Base-by-base conservation (phyloP, 2,888 invertebrate genomes). In the Coenonympha arcania region DNA sequence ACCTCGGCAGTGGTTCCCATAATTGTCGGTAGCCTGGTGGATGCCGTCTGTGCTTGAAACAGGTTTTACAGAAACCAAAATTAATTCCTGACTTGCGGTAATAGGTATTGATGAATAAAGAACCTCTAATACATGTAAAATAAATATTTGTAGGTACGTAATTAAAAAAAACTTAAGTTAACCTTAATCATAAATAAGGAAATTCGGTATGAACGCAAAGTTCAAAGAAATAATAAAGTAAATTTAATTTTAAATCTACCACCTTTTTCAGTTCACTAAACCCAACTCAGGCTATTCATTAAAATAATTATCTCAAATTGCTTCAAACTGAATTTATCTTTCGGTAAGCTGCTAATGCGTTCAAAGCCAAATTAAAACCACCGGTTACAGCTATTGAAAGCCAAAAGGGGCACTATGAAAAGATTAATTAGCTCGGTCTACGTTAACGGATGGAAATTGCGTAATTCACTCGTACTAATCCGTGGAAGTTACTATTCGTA, bases 351-450 rank as follows among this genome's bases (percentile, higher is more conserved):
- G 40, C 42, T 42, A 42, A 52, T 45, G 48, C 44, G 41, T 50
- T 48, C 52, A 42, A n/a, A 52, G 47, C 44, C 28, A 50, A 55
- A 41, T 50, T 40, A 44, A 54, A 53, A 50, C 46, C 42, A 31
- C 50, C 45, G 42, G 42, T 48, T 45, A 42, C 48, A 30, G 43
- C 30, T 15, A 55, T 37, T 41, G 45, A 43, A 33, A 40, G 20
- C 18, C 8, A 39, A 36, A 24, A 39, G 20, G 6, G 39, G 13
- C 24, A 39, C 22, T 39, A 22, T 24, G 22, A 39, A 39, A 22
- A 39, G 39, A 39, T 39, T 39, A 24, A 39, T 39, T 39, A 39
- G 39, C 24, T 24, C 22, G 22, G 9, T 39, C 22, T 8, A 39
- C 24, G 24, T 24, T 22, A 13, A 15, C 9, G 13, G 8, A 15